Conservation (phyloP, 2,797 vertebrate genomes). For the Moxostoma hubbsi region DNA sequence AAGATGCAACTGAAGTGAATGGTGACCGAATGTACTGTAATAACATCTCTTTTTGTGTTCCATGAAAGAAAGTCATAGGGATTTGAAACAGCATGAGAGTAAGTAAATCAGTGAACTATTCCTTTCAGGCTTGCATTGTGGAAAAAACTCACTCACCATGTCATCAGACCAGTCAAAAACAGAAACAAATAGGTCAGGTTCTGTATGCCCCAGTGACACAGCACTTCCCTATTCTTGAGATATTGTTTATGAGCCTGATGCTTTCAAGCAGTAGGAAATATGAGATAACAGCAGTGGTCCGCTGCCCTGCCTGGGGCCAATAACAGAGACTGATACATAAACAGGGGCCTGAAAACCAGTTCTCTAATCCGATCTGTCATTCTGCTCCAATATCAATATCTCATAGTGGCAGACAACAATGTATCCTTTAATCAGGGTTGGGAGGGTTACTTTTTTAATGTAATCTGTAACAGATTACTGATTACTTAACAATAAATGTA, state of each 20-base stretch:
- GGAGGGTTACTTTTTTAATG: too few relatives aligned
- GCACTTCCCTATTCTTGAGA: conserved; percentile 12
- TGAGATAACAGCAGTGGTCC: conserved; percentile 19
- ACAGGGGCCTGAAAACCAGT: background rate
- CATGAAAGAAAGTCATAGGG: too few relatives aligned
- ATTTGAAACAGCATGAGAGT: too few relatives aligned
- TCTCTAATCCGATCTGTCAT: conserved; percentile 41
- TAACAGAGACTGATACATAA: conserved; percentile 10
- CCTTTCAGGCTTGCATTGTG: too few relatives aligned
- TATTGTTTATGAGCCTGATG: conserved; percentile 6
- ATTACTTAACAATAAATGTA: too few relatives aligned
- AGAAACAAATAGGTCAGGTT: conserved; percentile 15
- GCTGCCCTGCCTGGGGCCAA: conserved; percentile 9
- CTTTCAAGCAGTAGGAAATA: conserved; percentile 28
- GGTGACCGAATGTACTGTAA: too few relatives aligned
- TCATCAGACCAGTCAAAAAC: conserved; percentile 17
- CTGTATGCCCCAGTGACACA: background rate
- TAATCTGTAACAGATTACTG: too few relatives aligned
- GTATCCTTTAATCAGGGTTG: background rate
- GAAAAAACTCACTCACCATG: too few relatives aligned
- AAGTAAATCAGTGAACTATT: too few relatives aligned
- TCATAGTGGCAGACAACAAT: conserved; percentile 47
- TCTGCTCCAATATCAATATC: conserved; percentile 35
- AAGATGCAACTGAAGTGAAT: too few relatives aligned
- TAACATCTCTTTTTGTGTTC: too few relatives aligned